A percentile compares a stretch with the other conserved stretches of the same genome.
These are phyloP conservation scores for Eupeodes latifasciatus DNA, from an alignment of 2,888 invertebrate species.

Conservation along the genomic window DNA sequence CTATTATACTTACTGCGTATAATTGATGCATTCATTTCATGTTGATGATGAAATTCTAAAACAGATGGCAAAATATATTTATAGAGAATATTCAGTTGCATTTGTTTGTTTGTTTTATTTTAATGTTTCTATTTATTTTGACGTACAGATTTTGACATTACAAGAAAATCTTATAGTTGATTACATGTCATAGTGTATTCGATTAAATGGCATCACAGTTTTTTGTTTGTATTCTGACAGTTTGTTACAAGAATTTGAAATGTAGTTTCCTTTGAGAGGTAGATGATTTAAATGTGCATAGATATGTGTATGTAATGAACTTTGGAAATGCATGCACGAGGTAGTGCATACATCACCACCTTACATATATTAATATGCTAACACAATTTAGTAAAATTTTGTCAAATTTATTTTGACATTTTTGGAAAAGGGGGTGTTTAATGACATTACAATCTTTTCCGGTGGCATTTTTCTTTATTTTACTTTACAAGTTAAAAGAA, in stretches of 20 bases:
- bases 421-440: no score
- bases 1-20: no score
- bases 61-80: not conserved
- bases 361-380: no score
- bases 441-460: no score
- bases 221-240: not conserved
- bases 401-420: no score
- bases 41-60: not conserved
- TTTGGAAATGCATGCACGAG: no score
- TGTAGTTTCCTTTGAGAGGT: not conserved
- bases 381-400: no score
- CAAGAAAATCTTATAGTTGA: not conserved
- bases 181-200: not conserved
- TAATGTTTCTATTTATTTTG: not conserved
- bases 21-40: not conserved
- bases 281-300: not conserved
- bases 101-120: not conserved
- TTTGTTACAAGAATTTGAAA: slow-evolving; percentile 2
- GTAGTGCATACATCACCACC: no score
- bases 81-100: no score
- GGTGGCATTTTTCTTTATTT: no score
- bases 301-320: no score
- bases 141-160: not conserved
- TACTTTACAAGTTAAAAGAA: no score
- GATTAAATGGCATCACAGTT: not conserved